Evolutionary conservation across 2,888 invertebrate species (phyloP).

Genomic region (Argynnis bischoffii): DNA sequence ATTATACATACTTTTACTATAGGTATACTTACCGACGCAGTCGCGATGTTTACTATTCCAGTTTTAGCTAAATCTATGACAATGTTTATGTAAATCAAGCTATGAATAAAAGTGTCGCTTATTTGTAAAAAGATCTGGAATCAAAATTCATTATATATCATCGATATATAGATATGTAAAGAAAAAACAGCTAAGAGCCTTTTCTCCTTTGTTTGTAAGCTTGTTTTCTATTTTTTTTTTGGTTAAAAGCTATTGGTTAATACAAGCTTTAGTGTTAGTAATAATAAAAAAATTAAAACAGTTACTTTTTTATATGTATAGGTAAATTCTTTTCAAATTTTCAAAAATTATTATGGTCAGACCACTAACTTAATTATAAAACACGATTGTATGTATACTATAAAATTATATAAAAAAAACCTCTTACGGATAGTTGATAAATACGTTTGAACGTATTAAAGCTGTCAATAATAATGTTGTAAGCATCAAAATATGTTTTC

Average conservation of each 20-base stretch:
- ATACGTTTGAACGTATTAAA: conserved; percentile 27
- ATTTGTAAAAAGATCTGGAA: conserved; percentile 30
- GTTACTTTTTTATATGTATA: background rate
- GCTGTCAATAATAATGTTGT: conserved; percentile 25
- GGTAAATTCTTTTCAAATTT: no score
- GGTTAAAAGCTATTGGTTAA: no score
- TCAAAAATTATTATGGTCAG: no score
- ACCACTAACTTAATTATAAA: no score
- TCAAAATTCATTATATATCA: background rate
- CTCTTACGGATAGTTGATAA: conserved; percentile 28
- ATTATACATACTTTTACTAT: background rate
- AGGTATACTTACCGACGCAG: conserved; percentile 13
- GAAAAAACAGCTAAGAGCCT: no score
- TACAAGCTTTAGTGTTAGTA: no score
- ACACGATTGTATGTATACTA: no score
- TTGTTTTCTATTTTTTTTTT: no score
- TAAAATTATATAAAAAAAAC: no score
- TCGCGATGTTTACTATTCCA: background rate
- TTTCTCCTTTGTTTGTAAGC: no score
- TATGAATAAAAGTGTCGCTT: conserved; percentile 23
- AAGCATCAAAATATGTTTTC: conserved; percentile 16
- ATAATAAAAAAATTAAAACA: no score
- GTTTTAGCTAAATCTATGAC: conserved; percentile 31
- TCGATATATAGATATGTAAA: no score
- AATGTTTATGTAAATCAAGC: conserved; percentile 24